A percentile compares a stretch with the other conserved stretches of the same genome.
phyloP scores from a whole-genome alignment of 2,797 vertebrate genomes.

The Tarsius wallacei region DNA sequence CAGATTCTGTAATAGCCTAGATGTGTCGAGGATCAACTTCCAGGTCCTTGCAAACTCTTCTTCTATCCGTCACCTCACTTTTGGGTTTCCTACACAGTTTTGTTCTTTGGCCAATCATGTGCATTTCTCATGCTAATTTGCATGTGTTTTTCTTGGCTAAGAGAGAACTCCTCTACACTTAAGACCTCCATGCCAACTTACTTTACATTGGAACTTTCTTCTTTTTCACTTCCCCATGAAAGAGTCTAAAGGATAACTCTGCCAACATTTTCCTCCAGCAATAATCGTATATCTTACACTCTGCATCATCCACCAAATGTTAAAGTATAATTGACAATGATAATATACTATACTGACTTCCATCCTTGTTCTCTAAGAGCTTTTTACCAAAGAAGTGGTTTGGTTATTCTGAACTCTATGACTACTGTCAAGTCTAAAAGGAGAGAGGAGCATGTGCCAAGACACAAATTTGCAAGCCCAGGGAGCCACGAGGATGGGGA shows the following conservation, averaged over 20 bases:
- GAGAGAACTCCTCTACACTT: neutral
- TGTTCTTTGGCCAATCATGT: neutral
- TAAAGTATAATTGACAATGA: neutral
- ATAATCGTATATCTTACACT: neutral
- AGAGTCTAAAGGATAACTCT: slow-evolving; percentile 4
- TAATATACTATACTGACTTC: no score
- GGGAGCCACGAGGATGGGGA: neutral
- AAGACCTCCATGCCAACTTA: slow-evolving; percentile 21
- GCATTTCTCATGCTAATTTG: slow-evolving; percentile 44
- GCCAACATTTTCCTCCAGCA: neutral
- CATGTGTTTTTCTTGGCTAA: slow-evolving; percentile 65
- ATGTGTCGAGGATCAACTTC: neutral
- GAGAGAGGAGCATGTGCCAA: neutral
- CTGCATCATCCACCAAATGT: neutral
- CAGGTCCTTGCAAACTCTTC: neutral
- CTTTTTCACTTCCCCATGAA: neutral
- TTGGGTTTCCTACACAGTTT: neutral
- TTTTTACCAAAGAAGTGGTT: neutral
- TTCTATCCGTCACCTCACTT: neutral
- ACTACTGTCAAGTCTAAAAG: neutral
- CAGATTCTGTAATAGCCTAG: neutral
- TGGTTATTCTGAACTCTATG: neutral
- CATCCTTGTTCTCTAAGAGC: neutral
- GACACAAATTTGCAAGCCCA: rapidly evolving
- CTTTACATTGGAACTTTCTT: slow-evolving; percentile 14